Conservation (phyloP, 2,113 vertebrate genomes). For the western clawed frog (Xenopus tropicalis) region DNA sequence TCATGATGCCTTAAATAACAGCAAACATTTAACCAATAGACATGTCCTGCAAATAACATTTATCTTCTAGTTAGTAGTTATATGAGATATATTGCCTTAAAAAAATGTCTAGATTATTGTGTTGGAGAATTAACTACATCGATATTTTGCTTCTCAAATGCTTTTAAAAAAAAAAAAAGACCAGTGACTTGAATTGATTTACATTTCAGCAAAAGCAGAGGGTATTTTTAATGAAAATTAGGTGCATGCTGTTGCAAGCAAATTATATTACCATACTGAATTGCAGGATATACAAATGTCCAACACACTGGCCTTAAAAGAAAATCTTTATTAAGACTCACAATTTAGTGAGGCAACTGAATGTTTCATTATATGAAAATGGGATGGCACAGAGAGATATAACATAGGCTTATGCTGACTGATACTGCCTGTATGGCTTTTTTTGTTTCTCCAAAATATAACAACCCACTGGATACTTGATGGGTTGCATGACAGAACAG, state of each 20-base stretch:
- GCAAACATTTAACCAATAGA: slow-evolving; percentile 33
- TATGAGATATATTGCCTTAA: slow-evolving; percentile 12
- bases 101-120: slow-evolving; percentile 14
- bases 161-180: slow-evolving; percentile 1
- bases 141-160: slow-evolving; percentile 1
- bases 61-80: neutral
- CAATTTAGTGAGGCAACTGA: neutral
- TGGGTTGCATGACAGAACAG: no score
- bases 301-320: no score
- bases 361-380: no score
- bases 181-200: neutral
- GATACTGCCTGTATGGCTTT: no score
- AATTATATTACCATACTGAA: no score
- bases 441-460: no score
- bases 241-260: no score
- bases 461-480: no score
- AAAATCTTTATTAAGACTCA: neutral
- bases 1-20: slow-evolving; percentile 41
- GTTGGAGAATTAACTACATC: neutral
- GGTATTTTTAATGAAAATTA: neutral
- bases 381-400: no score
- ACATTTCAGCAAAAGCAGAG: slow-evolving; percentile 6
- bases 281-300: no score
- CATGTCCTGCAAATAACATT: slow-evolving; percentile 13
- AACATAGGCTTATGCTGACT: no score